Conservation (phyloP, 1,140 invertebrate genomes). For the Copidosoma floridanum region DNA sequence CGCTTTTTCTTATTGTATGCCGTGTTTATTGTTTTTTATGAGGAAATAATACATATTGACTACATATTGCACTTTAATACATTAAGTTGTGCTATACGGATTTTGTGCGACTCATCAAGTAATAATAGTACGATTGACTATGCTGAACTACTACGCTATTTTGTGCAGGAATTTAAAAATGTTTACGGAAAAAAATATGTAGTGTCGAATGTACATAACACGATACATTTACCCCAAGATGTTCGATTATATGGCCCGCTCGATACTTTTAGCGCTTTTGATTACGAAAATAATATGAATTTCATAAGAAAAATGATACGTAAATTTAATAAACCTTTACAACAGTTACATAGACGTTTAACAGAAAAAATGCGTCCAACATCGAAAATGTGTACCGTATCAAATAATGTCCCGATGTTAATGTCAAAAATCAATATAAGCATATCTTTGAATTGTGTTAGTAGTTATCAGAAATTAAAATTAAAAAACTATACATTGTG, state of each 20-base stretch:
- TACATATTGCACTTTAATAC: constrained; percentile 18
- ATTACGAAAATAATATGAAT: constrained; percentile 26
- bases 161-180: constrained; percentile 7
- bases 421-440: not conserved
- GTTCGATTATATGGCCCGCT: constrained; percentile 16
- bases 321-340: too few relatives aligned
- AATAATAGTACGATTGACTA: constrained; percentile 13
- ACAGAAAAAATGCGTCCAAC: not conserved
- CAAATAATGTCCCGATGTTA: not conserved
- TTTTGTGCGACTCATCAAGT: constrained; percentile 24
- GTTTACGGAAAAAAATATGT: constrained; percentile 18
- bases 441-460: too few relatives aligned
- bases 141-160: constrained; percentile 18
- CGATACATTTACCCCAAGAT: constrained; percentile 21
- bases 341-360: constrained; percentile 11
- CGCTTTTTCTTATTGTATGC: constrained; percentile 22
- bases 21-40: constrained; percentile 17
- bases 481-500: not conserved
- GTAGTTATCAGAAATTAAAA: too few relatives aligned
- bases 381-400: not conserved
- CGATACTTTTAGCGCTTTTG: constrained; percentile 26
- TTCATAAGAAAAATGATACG: constrained; percentile 22
- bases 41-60: constrained; percentile 11
- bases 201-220: too few relatives aligned
- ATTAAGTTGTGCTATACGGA: constrained; percentile 25